A percentile compares a stretch with the other conserved stretches of the same genome.
These are phyloP conservation scores for Nomada fabriciana DNA, from an alignment of 2,888 invertebrate species.

Conservation along the genomic window DNA sequence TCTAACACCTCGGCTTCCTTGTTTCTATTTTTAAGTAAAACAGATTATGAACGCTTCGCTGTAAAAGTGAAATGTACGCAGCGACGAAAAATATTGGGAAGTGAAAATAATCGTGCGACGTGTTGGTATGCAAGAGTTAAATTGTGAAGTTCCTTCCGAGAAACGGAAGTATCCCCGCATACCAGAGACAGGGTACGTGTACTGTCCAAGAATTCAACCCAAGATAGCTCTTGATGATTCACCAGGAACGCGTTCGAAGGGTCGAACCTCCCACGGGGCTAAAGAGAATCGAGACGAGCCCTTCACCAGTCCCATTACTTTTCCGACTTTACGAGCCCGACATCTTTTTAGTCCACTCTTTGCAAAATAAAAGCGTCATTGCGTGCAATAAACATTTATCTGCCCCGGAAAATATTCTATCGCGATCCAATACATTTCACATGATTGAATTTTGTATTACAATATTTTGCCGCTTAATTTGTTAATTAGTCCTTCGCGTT, in stretches of 20 bases:
- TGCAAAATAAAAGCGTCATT: neutral
- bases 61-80: no score
- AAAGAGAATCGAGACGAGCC: slow-evolving; percentile 17
- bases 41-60: no score
- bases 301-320: slow-evolving; percentile 12
- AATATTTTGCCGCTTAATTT: neutral
- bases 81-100: neutral
- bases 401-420: neutral
- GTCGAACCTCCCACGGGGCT: slow-evolving; percentile 41
- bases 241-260: slow-evolving; percentile 54
- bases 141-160: slow-evolving; percentile 34
- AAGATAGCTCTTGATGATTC: slow-evolving; percentile 62
- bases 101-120: neutral
- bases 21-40: no score
- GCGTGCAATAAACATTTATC: neutral
- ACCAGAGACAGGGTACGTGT: slow-evolving; percentile 47
- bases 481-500: neutral
- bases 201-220: slow-evolving; percentile 49
- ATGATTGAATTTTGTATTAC: neutral
- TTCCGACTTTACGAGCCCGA: slow-evolving; percentile 32
- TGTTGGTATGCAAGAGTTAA: neutral
- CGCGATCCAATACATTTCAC: neutral
- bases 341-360: slow-evolving; percentile 7
- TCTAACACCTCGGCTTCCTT: no score
- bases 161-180: slow-evolving; percentile 41